Conservation (phyloP, 2,797 vertebrate species). For the Danio choprae region DNA sequence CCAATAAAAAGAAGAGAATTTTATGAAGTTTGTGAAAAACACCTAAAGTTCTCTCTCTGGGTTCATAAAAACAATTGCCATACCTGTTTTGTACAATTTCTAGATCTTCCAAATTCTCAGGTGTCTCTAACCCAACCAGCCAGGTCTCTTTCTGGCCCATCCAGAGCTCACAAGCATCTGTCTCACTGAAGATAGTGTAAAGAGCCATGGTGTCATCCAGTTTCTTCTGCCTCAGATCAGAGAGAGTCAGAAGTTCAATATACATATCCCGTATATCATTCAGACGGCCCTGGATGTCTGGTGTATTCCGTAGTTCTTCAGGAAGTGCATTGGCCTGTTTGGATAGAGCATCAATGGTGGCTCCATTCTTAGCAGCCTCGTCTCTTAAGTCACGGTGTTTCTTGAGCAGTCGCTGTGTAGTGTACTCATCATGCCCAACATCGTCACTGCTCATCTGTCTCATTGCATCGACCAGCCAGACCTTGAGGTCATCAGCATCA, state of each 20-base stretch:
- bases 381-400: conserved; percentile 86
- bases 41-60: neutral
- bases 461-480: conserved; percentile 86
- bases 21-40: conserved; percentile 27
- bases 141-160: conserved; percentile 97
- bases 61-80: neutral
- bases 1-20: conserved; percentile 41
- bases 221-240: conserved; percentile 84
- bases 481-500: conserved; percentile 89
- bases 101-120: conserved; percentile 92
- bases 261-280: conserved; percentile 85
- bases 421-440: conserved; percentile 91
- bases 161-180: conserved; percentile 93
- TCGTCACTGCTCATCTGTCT: conserved; percentile 85
- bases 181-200: conserved; percentile 94
- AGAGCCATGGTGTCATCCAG: conserved; percentile 88
- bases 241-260: conserved; percentile 84
- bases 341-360: conserved; percentile 82
- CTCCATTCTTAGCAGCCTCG: conserved; percentile 81
- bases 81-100: conserved; percentile 96
- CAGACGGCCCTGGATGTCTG: conserved; percentile 86
- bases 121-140: conserved; percentile 88
- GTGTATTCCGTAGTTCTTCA: conserved; percentile 86
- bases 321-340: conserved; percentile 87
- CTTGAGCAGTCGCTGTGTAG: conserved; percentile 85